Evolutionary conservation across 2,888 invertebrate genomes (phyloP), one percentile per base, ranked within the genome.

Genomic region (Drosophila borealis): DNA sequence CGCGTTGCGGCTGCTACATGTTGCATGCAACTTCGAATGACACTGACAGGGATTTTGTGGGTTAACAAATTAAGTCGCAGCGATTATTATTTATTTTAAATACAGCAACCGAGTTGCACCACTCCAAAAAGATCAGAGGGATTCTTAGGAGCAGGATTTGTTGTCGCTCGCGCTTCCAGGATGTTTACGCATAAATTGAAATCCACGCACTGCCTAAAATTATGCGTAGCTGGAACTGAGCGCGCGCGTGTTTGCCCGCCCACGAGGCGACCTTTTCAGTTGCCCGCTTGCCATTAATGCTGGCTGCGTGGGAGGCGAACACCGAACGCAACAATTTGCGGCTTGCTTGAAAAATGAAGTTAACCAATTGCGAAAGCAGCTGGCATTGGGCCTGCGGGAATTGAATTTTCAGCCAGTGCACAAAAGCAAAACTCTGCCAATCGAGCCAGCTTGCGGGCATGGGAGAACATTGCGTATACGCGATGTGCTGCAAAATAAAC

Each of bases 281-380:
- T 64, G 54, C 44, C 60, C 50, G 60, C 53, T 61, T 69, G 49
- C 54, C 45, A 75, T 79, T 75, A 29, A 54, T 42, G 56, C 49
- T 45, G 37, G 36, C n/a, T 66, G 74, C 56, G 57, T 69, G 72
- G 81, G 75, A 54, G 71, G 64, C 67, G 42, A 17, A 17, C 62
- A 21, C 51, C 54, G 66, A 61, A 71, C 74, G 50, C 66, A 86
- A 86, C 66, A 86, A 86, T 80, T 88, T 80, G 81, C 64, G 81
- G 77, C 70, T 72, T 70, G 74, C 69, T 72, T 75, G 59, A 88
- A 88, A 65, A 64, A 80, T 81, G 77, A 88, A 89, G 79, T 77
- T 90, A 87, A 79, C 73, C 89, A 87, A 80, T 81, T 89, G 89
- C 78, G 76, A 83, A 88, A 89, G 79, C 90, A 89, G 88, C 81